These are phyloP conservation scores for Himalopsyche phryganea DNA, from an alignment of 1,140 invertebrate genomes.

Conservation along the genomic window DNA sequence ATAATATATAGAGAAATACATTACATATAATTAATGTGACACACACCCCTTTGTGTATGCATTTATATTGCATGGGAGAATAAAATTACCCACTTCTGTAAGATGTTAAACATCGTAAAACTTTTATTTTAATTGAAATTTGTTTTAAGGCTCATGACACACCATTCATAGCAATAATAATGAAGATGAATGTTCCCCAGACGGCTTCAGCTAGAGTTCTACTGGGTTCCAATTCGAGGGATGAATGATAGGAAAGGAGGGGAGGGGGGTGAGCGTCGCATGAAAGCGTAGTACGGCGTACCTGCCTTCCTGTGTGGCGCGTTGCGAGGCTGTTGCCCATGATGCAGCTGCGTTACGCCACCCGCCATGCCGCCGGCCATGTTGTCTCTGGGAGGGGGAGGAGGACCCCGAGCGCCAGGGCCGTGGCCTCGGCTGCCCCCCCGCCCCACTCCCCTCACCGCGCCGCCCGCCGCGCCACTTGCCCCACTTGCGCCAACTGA, in stretches of 20 bases:
- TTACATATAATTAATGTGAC: too few relatives aligned
- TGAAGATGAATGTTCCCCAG: too few relatives aligned
- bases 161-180: too few relatives aligned
- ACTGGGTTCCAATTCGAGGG: too few relatives aligned
- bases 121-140: too few relatives aligned
- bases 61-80: too few relatives aligned
- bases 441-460: slow-evolving; percentile 27
- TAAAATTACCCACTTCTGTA: too few relatives aligned
- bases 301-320: slow-evolving; percentile 45
- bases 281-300: slow-evolving; percentile 26
- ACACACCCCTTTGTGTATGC: too few relatives aligned
- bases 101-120: too few relatives aligned
- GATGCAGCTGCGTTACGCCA: slow-evolving; percentile 63
- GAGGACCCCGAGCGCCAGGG: slow-evolving; percentile 72
- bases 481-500: slow-evolving; percentile 28
- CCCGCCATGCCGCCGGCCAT: slow-evolving; percentile 46
- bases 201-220: too few relatives aligned
- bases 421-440: slow-evolving; percentile 53
- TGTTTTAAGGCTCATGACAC: too few relatives aligned
- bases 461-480: slow-evolving; percentile 28
- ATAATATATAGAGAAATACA: too few relatives aligned
- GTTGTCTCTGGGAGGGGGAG: slow-evolving; percentile 73
- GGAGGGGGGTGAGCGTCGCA: slow-evolving; percentile 1
- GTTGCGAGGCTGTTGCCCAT: slow-evolving; percentile 64
- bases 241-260: background rate